Evolutionary conservation across 1,140 invertebrate genomes (phyloP).

Genomic region (Dolichoris vasculosae): DNA sequence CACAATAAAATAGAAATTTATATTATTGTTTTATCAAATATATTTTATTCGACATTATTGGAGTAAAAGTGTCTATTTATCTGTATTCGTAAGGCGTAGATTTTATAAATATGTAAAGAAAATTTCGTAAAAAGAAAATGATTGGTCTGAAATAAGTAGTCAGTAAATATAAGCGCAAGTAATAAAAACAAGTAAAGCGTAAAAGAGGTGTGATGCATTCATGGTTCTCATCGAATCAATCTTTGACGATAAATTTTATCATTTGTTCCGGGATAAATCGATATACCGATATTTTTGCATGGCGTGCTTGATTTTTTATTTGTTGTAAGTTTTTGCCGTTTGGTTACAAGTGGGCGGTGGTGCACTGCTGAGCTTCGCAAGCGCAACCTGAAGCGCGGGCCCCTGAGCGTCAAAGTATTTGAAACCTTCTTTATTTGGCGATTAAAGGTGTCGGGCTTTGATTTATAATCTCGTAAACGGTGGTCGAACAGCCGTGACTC

Average conservation of each 20-base stretch:
- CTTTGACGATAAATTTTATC: not conserved
- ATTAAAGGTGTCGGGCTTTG: slow-evolving; percentile 60
- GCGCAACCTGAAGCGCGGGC: not conserved
- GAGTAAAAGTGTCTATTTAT: too few relatives aligned
- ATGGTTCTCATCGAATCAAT: slow-evolving; percentile 7
- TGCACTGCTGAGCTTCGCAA: not conserved
- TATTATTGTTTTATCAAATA: too few relatives aligned
- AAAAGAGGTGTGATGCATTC: not conserved
- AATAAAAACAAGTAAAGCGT: not conserved
- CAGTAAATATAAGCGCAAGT: not conserved
- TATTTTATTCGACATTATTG: too few relatives aligned
- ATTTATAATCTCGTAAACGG: slow-evolving; percentile 65
- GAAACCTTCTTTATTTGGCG: slow-evolving; percentile 61
- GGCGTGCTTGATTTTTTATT: not conserved
- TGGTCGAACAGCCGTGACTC: slow-evolving; percentile 52
- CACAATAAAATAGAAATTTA: too few relatives aligned
- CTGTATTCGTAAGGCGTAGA: too few relatives aligned
- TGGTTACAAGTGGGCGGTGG: not conserved
- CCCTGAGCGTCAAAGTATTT: slow-evolving; percentile 54
- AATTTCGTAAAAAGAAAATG: not conserved
- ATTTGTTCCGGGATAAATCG: not conserved
- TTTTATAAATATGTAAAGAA: not conserved
- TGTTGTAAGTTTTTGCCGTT: not conserved
- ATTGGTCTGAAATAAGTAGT: not conserved
- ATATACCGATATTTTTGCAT: not conserved